phyloP scores from a whole-genome alignment of 2,888 invertebrate species.

The Electrophaes corylata region DNA sequence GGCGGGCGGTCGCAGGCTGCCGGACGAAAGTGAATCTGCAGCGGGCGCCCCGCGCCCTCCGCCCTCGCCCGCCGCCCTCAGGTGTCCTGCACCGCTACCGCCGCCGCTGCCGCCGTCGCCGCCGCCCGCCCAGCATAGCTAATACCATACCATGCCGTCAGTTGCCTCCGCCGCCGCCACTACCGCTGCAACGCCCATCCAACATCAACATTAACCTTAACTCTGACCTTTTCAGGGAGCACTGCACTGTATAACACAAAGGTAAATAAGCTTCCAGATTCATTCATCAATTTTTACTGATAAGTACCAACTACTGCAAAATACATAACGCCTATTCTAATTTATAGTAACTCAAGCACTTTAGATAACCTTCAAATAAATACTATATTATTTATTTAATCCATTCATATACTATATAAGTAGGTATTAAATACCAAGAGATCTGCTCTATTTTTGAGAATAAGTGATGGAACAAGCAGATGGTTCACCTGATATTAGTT shows the following conservation, averaged over 20 bases:
- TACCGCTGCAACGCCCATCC: slow-evolving; percentile 65
- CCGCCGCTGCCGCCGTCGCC: slow-evolving; percentile 62
- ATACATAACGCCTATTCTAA: too few species aligned
- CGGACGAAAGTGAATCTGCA: slow-evolving; percentile 84
- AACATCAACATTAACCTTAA: slow-evolving; percentile 81
- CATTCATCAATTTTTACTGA: not conserved
- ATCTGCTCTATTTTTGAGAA: too few species aligned
- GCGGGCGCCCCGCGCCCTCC: slow-evolving; percentile 62
- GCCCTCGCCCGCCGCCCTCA: slow-evolving; percentile 61
- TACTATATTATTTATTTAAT: too few species aligned
- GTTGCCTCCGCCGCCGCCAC: slow-evolving; percentile 20
- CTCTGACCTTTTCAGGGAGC: slow-evolving; percentile 79
- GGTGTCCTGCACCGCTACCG: slow-evolving; percentile 67
- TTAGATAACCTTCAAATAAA: too few species aligned
- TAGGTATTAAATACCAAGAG: too few species aligned
- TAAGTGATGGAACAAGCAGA: too few species aligned
- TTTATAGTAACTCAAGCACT: too few species aligned
- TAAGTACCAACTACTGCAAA: too few species aligned
- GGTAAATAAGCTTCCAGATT: slow-evolving; percentile 31
- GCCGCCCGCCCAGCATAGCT: slow-evolving; percentile 62
- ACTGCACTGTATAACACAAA: slow-evolving; percentile 63
- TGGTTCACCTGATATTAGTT: too few species aligned
- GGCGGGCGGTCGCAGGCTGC: slow-evolving; percentile 66
- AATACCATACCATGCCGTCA: slow-evolving; percentile 49
- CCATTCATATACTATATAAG: too few species aligned